Evolutionary conservation across 1,140 invertebrate species (phyloP).

Genomic region (Yoshiicerus persimilis): DNA sequence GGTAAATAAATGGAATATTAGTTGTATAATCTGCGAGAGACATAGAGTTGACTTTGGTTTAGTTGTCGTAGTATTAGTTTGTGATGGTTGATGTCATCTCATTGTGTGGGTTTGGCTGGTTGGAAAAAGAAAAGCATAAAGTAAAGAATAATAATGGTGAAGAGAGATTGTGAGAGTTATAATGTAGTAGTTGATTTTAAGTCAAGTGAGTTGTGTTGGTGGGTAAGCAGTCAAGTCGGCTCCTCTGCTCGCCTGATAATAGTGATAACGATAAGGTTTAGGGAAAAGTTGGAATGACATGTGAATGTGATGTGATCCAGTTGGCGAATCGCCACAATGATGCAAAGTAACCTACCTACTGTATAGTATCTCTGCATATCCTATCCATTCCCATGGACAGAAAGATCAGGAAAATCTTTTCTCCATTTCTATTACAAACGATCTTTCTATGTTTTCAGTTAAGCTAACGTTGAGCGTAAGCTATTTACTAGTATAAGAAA

Average conservation of each 20-base stretch:
- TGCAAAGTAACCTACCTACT: not conserved
- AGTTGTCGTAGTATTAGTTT: not conserved
- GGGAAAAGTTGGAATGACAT: constrained; percentile 13
- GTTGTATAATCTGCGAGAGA: too few species aligned
- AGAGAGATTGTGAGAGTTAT: constrained; percentile 8
- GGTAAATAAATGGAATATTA: too few species aligned
- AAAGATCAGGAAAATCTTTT: not conserved
- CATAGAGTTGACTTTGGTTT: not conserved
- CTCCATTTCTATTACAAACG: not conserved
- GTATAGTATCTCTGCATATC: too few species aligned
- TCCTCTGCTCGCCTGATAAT: not conserved
- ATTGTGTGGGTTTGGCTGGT: not conserved
- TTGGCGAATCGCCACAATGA: constrained; percentile 35
- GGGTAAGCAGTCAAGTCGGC: not conserved
- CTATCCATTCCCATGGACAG: not conserved
- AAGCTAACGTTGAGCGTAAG: too few species aligned
- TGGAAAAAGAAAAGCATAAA: not conserved
- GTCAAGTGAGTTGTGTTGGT: not conserved
- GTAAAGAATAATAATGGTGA: not conserved
- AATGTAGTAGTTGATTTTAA: not conserved
- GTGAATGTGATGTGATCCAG: constrained; percentile 38
- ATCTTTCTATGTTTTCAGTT: not conserved
- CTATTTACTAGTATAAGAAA: not conserved
- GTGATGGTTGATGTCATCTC: not conserved
- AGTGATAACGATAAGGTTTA: not conserved